A percentile compares a stretch with the other conserved stretches of the same genome.
phyloP scores from a whole-genome alignment of 2,113 vertebrate species.

The Sceloporus undulatus region DNA sequence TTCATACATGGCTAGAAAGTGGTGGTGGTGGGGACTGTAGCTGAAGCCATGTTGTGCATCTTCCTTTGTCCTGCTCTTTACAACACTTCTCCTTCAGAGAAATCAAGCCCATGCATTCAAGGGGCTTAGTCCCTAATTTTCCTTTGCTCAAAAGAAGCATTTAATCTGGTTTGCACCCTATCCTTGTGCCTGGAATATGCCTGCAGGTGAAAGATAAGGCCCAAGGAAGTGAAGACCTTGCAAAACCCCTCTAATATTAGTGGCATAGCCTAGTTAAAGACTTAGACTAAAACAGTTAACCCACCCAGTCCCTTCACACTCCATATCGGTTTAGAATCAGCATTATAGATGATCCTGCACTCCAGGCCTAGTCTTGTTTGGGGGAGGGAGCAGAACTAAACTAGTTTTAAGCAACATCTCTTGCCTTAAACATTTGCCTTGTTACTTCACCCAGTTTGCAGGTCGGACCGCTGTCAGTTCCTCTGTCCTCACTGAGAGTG shows the following conservation, averaged over 20 bases:
- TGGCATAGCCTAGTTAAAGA: background rate
- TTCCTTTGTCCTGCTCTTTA: background rate
- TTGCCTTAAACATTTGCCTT: conserved; percentile 3
- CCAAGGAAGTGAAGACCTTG: background rate
- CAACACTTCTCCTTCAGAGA: background rate
- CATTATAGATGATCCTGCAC: background rate
- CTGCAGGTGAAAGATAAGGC: background rate
- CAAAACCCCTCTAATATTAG: background rate
- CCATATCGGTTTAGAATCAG: background rate
- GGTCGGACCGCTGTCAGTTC: background rate
- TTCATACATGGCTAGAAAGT: background rate
- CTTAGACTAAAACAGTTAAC: background rate
- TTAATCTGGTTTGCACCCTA: background rate
- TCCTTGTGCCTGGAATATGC: conserved; percentile 1
- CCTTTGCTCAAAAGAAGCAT: background rate
- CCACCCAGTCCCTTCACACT: background rate
- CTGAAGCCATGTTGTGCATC: background rate
- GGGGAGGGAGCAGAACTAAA: background rate
- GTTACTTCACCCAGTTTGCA: background rate
- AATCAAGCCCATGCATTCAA: background rate
- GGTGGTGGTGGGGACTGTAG: background rate
- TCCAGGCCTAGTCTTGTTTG: background rate
- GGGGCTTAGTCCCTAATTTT: background rate
- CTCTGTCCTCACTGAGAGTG: background rate
- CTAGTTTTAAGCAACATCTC: background rate